Base-by-base conservation (phyloP, 2,113 vertebrate species). In the Cranoglanis bouderius region DNA sequence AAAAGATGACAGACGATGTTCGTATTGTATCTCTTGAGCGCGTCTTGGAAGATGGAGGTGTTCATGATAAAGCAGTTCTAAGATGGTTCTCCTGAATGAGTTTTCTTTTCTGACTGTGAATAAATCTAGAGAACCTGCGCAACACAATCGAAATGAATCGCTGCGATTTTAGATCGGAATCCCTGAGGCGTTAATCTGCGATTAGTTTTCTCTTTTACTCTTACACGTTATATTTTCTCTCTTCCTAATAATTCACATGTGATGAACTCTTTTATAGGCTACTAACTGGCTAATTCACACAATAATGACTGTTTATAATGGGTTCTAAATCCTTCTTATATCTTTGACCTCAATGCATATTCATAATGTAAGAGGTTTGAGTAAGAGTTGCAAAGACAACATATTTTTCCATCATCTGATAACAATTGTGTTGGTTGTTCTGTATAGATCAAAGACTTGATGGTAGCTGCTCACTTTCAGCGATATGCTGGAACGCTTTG, bases 181-280 rank as follows among this genome's bases (percentile, higher is more conserved):
- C 43, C 55, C 32, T 29, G 74, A 83, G 89, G 91, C 91, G 89
- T 93, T 92, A 80, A 87, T 84, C 81, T 29, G 84, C 89, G 92
- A 92, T 90, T 92, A 93, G 90, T 85, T 83, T 80, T 53, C 88
- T 18, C 4, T 55, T 55, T 55, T 9, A 1, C 32, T 82, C 19
- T 57, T 0, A 5, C 74, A 49, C 5, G 13, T 55, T 57, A 18
- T 18, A 55, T 19, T 35, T n/a, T 21, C 49, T 35, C 5, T 19
- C 51, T 29, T 12, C 8, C 19, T 26, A 77, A 49, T 49, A 49
- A 77, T 29, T 77, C n/a, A 49, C 40, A 6, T n/a, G 7, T 38
- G 1, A 35, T 5, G 9, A 19, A 19, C n/a, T 32, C n/a, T 53
- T 53, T 55, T 38, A 24, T 8, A 83, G 55, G 12, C 85, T 81